Conservation (phyloP, 2,797 vertebrate genomes). For the Galagoides demidoff region DNA sequence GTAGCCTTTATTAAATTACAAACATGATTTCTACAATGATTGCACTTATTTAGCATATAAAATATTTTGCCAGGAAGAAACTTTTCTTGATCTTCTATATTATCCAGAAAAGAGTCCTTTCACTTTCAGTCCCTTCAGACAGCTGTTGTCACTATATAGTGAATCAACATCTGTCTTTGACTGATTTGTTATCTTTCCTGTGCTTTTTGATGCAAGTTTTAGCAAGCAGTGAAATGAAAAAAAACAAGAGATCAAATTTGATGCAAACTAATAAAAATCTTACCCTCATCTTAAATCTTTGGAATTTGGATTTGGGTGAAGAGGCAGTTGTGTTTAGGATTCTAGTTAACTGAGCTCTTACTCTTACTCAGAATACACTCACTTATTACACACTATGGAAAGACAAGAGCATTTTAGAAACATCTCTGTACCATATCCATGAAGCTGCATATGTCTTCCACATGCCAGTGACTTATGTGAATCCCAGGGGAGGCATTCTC, state of each 20-base stretch:
- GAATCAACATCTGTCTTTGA: neutral
- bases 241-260: slow-evolving; percentile 33
- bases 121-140: slow-evolving; percentile 28
- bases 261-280: slow-evolving; percentile 31
- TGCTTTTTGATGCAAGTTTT: slow-evolving; percentile 52
- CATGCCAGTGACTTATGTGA: slow-evolving; percentile 59
- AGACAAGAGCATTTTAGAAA: slow-evolving; percentile 60
- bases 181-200: slow-evolving; percentile 47
- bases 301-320: neutral
- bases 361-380: slow-evolving; percentile 52
- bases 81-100: neutral
- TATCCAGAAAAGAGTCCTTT: neutral
- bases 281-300: neutral
- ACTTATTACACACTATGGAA: slow-evolving; percentile 46
- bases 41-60: neutral
- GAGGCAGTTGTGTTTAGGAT: slow-evolving; percentile 35
- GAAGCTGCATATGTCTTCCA: slow-evolving; percentile 54
- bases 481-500: slow-evolving; percentile 57
- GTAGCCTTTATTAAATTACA: slow-evolving; percentile 34
- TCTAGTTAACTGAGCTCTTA: slow-evolving; percentile 43
- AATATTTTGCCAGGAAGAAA: neutral
- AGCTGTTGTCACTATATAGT: neutral
- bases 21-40: slow-evolving; percentile 13
- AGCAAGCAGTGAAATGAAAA: slow-evolving; percentile 34
- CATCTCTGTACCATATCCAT: slow-evolving; percentile 6